A percentile compares a stretch with the other conserved stretches of the same genome.
Evolutionary conservation across 2,888 invertebrate species (phyloP).

Genomic region (Mayetiola destructor): DNA sequence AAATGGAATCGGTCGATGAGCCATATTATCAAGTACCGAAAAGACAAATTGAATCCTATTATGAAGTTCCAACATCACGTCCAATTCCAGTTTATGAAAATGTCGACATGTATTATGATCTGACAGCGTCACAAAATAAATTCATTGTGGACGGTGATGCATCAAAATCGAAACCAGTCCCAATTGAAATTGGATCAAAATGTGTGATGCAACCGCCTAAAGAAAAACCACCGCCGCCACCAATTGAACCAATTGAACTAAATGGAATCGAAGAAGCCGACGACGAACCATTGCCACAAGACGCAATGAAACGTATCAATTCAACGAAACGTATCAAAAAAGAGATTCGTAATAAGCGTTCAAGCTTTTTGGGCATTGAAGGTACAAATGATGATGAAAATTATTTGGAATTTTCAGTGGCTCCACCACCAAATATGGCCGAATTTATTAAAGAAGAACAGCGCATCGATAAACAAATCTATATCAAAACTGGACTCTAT

Average conservation of each 20-base stretch:
- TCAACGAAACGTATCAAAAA: slow-evolving; percentile 76
- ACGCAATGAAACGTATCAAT: slow-evolving; percentile 56
- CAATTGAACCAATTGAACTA: slow-evolving; percentile 38
- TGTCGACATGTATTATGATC: slow-evolving; percentile 42
- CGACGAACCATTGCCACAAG: slow-evolving; percentile 27
- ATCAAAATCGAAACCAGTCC: not conserved
- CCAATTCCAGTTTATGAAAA: slow-evolving; percentile 46
- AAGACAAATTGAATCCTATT: slow-evolving; percentile 30
- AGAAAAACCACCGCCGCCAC: slow-evolving; percentile 75
- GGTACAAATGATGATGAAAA: slow-evolving; percentile 53
- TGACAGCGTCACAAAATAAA: slow-evolving; percentile 17
- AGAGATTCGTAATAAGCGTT: slow-evolving; percentile 67
- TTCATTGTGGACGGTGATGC: not conserved
- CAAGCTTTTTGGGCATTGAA: slow-evolving; percentile 74
- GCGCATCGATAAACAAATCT: slow-evolving; percentile 59
- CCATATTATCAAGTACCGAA: slow-evolving; percentile 36
- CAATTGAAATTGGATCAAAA: slow-evolving; percentile 1
- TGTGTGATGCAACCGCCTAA: slow-evolving; percentile 54
- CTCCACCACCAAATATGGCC: slow-evolving; percentile 65
- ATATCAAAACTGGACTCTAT: slow-evolving; percentile 55
- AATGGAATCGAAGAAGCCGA: slow-evolving; percentile 32
- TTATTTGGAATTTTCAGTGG: slow-evolving; percentile 51
- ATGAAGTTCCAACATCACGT: slow-evolving; percentile 35
- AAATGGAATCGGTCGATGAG: slow-evolving; percentile 22
- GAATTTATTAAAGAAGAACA: slow-evolving; percentile 67